phyloP scores from a whole-genome alignment of 1,140 invertebrate species.

The Harpegnathos saltator region DNA sequence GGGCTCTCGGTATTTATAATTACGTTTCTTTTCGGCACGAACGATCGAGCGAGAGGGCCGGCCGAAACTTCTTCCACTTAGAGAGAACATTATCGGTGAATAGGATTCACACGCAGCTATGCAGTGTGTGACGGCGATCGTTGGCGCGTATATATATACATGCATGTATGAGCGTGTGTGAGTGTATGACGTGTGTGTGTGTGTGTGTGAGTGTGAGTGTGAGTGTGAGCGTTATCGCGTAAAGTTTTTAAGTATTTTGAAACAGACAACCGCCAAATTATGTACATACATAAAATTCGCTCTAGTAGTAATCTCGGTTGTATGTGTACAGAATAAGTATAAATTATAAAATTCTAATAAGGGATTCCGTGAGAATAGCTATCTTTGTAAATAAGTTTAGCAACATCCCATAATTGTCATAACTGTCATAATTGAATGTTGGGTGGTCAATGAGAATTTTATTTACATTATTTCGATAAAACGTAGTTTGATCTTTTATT shows the following conservation, averaged over 20 bases:
- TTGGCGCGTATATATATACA: background rate
- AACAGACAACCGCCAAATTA: slow-evolving; percentile 79
- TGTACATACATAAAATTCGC: slow-evolving; percentile 80
- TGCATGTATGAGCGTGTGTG: slow-evolving; percentile 1
- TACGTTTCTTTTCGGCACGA: slow-evolving; percentile 54
- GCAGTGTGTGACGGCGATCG: slow-evolving; percentile 40
- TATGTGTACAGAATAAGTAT: slow-evolving; percentile 77
- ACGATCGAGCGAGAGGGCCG: slow-evolving; percentile 38
- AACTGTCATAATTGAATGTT: slow-evolving; percentile 53
- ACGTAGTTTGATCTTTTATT: slow-evolving; percentile 49
- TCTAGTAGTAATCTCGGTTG: slow-evolving; percentile 67
- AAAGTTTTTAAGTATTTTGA: slow-evolving; percentile 79
- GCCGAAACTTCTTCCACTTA: slow-evolving; percentile 72
- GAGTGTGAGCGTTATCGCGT: slow-evolving; percentile 46
- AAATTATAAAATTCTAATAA: slow-evolving; percentile 77
- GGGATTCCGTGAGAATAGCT: slow-evolving; percentile 26
- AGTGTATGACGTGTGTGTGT: no score
- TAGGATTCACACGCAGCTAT: slow-evolving; percentile 50
- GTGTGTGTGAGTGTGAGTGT: no score
- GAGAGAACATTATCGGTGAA: slow-evolving; percentile 44
- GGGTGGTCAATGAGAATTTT: slow-evolving; percentile 58
- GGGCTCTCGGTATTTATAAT: slow-evolving; percentile 59
- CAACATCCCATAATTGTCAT: slow-evolving; percentile 59
- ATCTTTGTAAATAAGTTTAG: slow-evolving; percentile 72
- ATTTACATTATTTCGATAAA: slow-evolving; percentile 48